These are phyloP conservation scores for Conchocele bisecta DNA, from an alignment of 2,888 invertebrate species.

Conservation along the genomic window DNA sequence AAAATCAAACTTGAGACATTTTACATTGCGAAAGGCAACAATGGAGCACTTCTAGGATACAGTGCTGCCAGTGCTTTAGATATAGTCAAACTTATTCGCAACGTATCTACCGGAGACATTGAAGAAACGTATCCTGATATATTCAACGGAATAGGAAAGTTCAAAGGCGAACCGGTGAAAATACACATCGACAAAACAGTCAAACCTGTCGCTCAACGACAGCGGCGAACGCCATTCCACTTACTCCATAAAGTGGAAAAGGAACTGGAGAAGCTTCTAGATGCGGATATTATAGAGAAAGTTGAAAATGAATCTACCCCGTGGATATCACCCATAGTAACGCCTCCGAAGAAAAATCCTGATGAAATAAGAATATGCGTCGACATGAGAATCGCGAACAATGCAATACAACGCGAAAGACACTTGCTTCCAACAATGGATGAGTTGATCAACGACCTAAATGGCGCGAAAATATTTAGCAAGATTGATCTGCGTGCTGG, in stretches of 20 bases:
- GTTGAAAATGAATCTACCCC: slow-evolving; percentile 56
- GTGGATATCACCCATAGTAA: slow-evolving; percentile 59
- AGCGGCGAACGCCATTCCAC: slow-evolving; percentile 50
- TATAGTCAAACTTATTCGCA: slow-evolving; percentile 37
- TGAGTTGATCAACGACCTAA: slow-evolving; percentile 60
- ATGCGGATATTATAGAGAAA: slow-evolving; percentile 57
- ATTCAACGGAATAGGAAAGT: slow-evolving; percentile 45
- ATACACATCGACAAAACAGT: slow-evolving; percentile 54
- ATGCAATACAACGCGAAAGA: slow-evolving; percentile 56
- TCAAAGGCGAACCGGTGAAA: slow-evolving; percentile 30
- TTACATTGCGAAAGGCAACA: slow-evolving; percentile 36
- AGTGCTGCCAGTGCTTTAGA: slow-evolving; percentile 18
- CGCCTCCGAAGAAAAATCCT: slow-evolving; percentile 52
- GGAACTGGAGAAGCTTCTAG: slow-evolving; percentile 45
- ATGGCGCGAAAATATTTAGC: slow-evolving; percentile 57
- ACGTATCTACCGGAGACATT: neutral
- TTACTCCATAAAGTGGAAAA: slow-evolving; percentile 39
- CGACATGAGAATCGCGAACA: slow-evolving; percentile 64
- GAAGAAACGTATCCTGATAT: slow-evolving; percentile 31
- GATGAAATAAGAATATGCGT: slow-evolving; percentile 61
- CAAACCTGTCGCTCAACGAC: slow-evolving; percentile 44
- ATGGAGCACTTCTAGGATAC: slow-evolving; percentile 44
- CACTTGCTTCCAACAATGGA: slow-evolving; percentile 59
- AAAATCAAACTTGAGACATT: slow-evolving; percentile 27
- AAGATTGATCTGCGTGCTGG: slow-evolving; percentile 60